phyloP scores from a whole-genome alignment of 2,113 vertebrate species.

The Oreochromis aureus region DNA sequence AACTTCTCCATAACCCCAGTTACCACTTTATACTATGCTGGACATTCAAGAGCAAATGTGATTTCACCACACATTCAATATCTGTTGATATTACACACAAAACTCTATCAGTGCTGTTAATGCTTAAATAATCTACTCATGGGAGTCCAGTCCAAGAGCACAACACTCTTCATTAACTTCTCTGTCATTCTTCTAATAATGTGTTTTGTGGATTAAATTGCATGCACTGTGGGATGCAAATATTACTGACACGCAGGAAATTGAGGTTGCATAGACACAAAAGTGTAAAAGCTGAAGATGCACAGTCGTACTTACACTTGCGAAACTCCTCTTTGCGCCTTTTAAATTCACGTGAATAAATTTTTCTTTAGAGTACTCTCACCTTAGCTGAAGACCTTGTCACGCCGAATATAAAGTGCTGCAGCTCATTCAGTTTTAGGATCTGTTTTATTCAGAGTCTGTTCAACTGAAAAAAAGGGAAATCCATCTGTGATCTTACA shows the following conservation, averaged over 20 bases:
- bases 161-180: conserved; percentile 22
- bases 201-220: conserved; percentile 22
- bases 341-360: not conserved
- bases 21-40: not conserved
- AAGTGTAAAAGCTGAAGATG: not conserved
- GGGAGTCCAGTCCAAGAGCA: conserved; percentile 18
- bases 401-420: not conserved
- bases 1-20: not conserved
- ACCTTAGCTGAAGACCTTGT: not conserved
- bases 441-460: not conserved
- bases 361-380: not conserved
- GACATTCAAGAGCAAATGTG: not conserved
- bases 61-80: conserved; percentile 5
- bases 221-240: not conserved
- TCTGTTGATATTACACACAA: not conserved
- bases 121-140: conserved; percentile 16
- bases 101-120: not conserved
- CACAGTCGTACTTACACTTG: not conserved
- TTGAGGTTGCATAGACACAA: not conserved
- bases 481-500: not conserved
- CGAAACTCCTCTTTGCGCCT: not conserved
- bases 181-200: conserved; percentile 18
- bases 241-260: not conserved
- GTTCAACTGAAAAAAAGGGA: not conserved
- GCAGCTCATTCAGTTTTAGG: not conserved